Percentiles rank a stretch among this genome's conserved stretches.
Conservation (phyloP, 1,140 invertebrate genomes). For the Hyles euphorbiae region DNA sequence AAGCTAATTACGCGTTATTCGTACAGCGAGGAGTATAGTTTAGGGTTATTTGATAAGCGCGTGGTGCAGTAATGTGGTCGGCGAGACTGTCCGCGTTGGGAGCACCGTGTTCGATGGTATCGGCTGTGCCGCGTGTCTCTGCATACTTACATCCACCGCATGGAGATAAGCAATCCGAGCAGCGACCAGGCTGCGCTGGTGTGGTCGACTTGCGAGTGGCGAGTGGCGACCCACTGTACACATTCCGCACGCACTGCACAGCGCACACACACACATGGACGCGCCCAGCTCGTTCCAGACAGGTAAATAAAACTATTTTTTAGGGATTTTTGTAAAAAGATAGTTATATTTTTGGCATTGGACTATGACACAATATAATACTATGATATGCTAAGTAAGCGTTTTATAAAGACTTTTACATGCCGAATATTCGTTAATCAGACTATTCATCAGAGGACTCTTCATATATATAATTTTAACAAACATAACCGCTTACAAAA, state of each 20-base stretch:
- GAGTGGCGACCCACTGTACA: neutral
- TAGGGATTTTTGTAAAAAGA: conserved; percentile 75
- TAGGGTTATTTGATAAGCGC: too few relatives aligned
- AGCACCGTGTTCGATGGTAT: too few relatives aligned
- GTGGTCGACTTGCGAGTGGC: too few relatives aligned
- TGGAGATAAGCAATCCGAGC: neutral
- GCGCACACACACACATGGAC: conserved; percentile 2
- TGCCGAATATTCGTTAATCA: conserved; percentile 75
- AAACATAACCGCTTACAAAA: conserved; percentile 74
- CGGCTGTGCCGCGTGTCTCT: neutral
- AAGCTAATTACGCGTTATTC: too few relatives aligned
- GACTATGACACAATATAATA: conserved; percentile 76
- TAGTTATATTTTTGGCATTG: conserved; percentile 76
- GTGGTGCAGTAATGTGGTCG: too few relatives aligned
- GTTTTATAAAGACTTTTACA: conserved; percentile 76
- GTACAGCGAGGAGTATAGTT: too few relatives aligned
- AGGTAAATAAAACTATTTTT: conserved; percentile 68
- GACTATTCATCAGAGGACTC: conserved; percentile 75
- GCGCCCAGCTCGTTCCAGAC: conserved; percentile 9
- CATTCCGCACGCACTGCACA: conserved; percentile 3
- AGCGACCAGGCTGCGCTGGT: neutral
- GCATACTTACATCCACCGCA: neutral
- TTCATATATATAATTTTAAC: conserved; percentile 73
- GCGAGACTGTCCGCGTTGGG: too few relatives aligned
- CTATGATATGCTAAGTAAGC: conserved; percentile 76